Percentiles rank a stretch among this genome's conserved stretches.
These are phyloP conservation scores for Xerus inauris DNA, from an alignment of 2,113 vertebrate species.

Conservation along the genomic window DNA sequence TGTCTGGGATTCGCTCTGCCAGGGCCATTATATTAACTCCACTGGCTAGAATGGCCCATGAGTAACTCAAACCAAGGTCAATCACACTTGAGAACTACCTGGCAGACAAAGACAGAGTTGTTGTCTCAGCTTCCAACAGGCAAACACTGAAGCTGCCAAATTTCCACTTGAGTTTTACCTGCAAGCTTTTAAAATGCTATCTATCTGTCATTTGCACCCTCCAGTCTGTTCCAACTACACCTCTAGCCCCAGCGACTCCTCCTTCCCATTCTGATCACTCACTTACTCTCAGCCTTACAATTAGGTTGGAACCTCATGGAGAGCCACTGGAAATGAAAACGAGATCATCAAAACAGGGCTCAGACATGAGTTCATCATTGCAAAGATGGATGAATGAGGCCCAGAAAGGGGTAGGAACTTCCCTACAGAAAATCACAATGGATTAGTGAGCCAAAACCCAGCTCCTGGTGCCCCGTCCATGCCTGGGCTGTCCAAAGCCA, in stretches of 20 bases:
- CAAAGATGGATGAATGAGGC: neutral
- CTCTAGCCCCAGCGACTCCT: neutral
- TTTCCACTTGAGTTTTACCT: neutral
- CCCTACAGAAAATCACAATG: neutral
- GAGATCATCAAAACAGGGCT: neutral
- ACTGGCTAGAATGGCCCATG: neutral
- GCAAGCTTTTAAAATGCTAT: neutral
- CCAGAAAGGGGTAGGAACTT: neutral
- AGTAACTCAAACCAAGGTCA: neutral
- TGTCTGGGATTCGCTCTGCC: neutral
- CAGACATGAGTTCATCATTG: neutral
- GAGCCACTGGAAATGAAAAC: neutral
- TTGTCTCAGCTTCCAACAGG: neutral
- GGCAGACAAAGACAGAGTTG: slow-evolving; percentile 5
- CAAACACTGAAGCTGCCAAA: neutral
- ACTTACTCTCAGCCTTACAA: neutral
- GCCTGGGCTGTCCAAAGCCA: neutral
- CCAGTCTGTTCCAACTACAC: neutral
- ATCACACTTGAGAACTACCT: neutral
- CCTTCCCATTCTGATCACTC: neutral
- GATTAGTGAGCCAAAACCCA: neutral
- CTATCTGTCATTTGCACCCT: neutral
- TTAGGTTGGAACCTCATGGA: neutral
- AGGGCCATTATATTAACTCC: neutral
- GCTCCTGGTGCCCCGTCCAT: neutral